Evolutionary conservation across 2,797 vertebrate species (phyloP), one percentile per base, ranked within the genome.

Genomic region (Anabas testudineus): DNA sequence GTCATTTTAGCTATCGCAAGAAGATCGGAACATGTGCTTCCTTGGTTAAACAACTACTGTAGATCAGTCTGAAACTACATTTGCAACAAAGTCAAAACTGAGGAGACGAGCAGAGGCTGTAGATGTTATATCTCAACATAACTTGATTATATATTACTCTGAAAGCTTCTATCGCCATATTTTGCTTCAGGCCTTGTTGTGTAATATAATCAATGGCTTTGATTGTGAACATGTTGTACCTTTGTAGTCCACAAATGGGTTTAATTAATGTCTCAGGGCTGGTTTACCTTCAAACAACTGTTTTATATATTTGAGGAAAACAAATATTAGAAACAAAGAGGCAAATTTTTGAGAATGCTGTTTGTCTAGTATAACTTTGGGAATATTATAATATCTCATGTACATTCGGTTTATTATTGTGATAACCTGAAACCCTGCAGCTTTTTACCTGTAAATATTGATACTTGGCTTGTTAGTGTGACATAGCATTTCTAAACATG

Each of bases 151-250:
- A 19, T 26, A 72, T 59, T 10, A 74, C 58, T 75, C 48, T 81
- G 74, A 87, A 83, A 81, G 61, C 54, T 72, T 32, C 15, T 0
- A 51, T 77, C 49, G 59, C 22, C 15, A 21, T 41, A 3, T 49
- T 56, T 18, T 0, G 65, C 81, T 68, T 65, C 43, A 71, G 77
- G 81, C 55, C 18, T 15, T 68, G 18, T 46, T 67, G 59, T 71
- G 7, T 81, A 86, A 88, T 78, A 71, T 41, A 52, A 88, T 88
- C 42, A 77, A 55, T 77, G 73, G 8, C 36, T 78, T 14, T 63
- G 37, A 79, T 67, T 54, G 53, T 80, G 70, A 58, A 71, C 74
- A 76, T 72, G 55, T 82, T 72, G 55, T 82, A 62, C 46, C 43
- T 71, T 65, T 22, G 26, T 7, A 55, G 37, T 28, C n/a, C 42